Evolutionary conservation across 2,797 vertebrate genomes (phyloP), one percentile per base, ranked within the genome.

Genomic region (Xenentodon cancila): DNA sequence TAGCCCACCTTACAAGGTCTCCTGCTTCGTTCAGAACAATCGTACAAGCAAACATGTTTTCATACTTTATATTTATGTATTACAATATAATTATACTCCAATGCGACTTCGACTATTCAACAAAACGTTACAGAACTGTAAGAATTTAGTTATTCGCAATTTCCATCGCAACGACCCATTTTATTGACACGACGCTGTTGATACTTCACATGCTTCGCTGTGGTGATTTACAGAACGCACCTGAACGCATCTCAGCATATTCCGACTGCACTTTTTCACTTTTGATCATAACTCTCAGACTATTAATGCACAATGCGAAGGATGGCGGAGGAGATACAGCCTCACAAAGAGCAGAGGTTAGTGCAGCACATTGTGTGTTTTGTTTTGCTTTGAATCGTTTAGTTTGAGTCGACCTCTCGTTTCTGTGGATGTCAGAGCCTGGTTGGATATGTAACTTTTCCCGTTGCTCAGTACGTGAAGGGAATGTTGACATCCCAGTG

Each of bases 301-400:
- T 8, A 2, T 13, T 54, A 48, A 18, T 4, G 1, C 56, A 82
- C 0, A 30, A 91, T 89, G 88, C 40, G 84, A 17, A 88, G 90
- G 84, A 92, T 91, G 89, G 80, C 89, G 22, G 86, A 88, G 79
- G 84, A 84, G 59, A 13, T 81, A 0, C 71, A 71, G 3, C 82
- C 88, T 21, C 1, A 1, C n/a, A 18, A 18, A 9, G 74, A 83
- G 30, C 73, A 73, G 54, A 75, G 88, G 89, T 48, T 22, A 48
- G 46, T 48, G 5, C 6, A 13, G 12, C 9, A 3, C 4, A 1
- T 7, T 1, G 4, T 89, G 46, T 59, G 55, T 5, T 18, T 5
- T 22, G 1, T 53, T 21, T 58, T 9, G 42, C 25, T 22, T 25
- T 7, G 5, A 5, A n/a, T 1, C 9, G 5, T 25, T 4, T 12